A percentile compares a stretch with the other conserved stretches of the same genome.
Conservation (phyloP, 2,888 invertebrate genomes). For the Lingula anatina region DNA sequence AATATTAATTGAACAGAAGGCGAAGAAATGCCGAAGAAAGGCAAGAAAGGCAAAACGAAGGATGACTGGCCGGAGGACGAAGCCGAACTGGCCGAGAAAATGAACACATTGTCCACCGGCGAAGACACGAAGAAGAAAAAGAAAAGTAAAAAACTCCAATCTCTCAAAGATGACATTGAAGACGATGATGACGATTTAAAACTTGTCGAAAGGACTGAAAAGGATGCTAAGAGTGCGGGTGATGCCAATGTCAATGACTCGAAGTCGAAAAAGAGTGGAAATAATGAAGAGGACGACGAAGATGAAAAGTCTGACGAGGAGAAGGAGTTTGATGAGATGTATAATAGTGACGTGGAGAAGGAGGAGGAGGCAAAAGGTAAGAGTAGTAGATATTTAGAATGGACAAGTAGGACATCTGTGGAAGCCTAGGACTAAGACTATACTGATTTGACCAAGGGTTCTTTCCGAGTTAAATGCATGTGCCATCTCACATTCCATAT, state of each 20-base stretch:
- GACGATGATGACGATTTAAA: conserved; percentile 9
- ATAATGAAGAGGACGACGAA: conserved; percentile 28
- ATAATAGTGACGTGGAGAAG: conserved; percentile 21
- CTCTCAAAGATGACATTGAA: not conserved
- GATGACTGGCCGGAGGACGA: conserved; percentile 3
- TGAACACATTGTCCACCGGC: no score
- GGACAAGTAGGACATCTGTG: not conserved
- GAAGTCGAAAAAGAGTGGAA: conserved; percentile 1
- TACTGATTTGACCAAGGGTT: not conserved
- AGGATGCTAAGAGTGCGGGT: not conserved
- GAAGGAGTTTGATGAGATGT: conserved; percentile 25
- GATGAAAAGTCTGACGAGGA: conserved; percentile 18
- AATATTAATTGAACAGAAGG: no score
- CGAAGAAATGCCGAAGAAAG: no score
- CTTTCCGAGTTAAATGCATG: no score
- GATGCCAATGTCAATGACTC: not conserved
- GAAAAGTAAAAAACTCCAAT: not conserved
- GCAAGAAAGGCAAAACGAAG: conserved; percentile 1
- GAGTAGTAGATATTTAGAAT: no score
- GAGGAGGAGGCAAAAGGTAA: conserved; percentile 18
- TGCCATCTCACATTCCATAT: no score
- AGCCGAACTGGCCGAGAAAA: no score
- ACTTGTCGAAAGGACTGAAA: not conserved
- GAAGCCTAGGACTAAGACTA: not conserved
- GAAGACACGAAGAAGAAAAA: conserved; percentile 5